phyloP scores from a whole-genome alignment of 2,888 invertebrate species.

The Zele albiditarsus region DNA sequence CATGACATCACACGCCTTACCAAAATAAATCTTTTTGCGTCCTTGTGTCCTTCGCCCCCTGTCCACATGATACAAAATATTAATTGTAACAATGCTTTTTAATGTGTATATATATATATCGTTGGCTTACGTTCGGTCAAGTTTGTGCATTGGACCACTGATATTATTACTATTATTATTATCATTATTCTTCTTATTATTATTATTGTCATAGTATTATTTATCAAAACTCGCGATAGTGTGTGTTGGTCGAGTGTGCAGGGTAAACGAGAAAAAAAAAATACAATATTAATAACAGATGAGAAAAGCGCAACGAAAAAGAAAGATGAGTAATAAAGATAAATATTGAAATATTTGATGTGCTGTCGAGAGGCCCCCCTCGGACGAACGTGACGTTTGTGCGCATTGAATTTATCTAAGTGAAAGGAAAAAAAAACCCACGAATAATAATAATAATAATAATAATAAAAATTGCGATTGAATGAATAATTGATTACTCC shows the following conservation, averaged over 20 bases:
- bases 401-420: neutral
- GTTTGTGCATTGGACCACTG: conserved; percentile 55
- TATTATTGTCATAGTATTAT: neutral
- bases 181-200: conserved; percentile 21
- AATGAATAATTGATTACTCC: conserved; percentile 9
- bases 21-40: neutral
- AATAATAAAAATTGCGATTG: neutral
- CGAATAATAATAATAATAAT: neutral
- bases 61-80: conserved; percentile 36
- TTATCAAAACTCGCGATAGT: conserved; percentile 19
- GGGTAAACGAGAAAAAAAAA: conserved; percentile 6
- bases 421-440: neutral
- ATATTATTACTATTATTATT: conserved; percentile 45
- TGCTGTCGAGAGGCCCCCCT: neutral
- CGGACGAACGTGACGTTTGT: conserved; percentile 33
- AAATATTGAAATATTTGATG: conserved; percentile 23
- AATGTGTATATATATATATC: conserved; percentile 65
- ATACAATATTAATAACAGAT: conserved; percentile 7
- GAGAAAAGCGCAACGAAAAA: conserved; percentile 18
- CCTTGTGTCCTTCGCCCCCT: neutral
- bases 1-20: neutral
- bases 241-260: conserved; percentile 31
- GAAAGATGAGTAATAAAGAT: conserved; percentile 9
- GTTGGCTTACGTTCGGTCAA: conserved; percentile 63
- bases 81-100: conserved; percentile 60